Conservation (phyloP, 2,113 vertebrate species). For the Erinaceus europaeus region DNA sequence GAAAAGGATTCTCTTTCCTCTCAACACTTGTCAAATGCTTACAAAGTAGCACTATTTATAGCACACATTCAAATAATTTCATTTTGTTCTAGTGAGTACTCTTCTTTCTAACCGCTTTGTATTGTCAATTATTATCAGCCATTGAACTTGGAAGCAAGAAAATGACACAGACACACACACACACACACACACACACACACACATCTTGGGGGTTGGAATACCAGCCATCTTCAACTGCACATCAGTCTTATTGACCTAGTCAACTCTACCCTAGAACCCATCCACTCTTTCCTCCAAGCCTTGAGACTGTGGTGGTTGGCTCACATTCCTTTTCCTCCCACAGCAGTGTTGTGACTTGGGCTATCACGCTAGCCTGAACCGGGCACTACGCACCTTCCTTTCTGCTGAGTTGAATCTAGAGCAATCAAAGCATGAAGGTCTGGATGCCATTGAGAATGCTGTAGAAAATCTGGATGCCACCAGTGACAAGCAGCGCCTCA, state of each 20-base stretch:
- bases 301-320: not conserved
- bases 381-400: conserved; percentile 95
- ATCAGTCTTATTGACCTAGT: not conserved
- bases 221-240: not conserved
- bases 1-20: conserved; percentile 12
- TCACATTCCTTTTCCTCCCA: conserved; percentile 66
- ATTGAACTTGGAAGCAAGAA: not conserved
- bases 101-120: not conserved
- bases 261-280: not conserved
- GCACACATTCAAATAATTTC: not conserved
- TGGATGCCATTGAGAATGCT: conserved; percentile 94
- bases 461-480: conserved; percentile 95
- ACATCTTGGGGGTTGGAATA: not conserved
- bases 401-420: conserved; percentile 97
- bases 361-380: conserved; percentile 96
- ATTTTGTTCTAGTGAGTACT: not conserved
- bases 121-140: not conserved
- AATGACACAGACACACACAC: no score
- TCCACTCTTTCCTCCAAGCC: not conserved
- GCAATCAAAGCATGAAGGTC: conserved; percentile 93
- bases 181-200: no score
- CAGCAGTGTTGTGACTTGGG: conserved; percentile 98
- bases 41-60: not conserved
- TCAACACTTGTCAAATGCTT: conserved; percentile 5
- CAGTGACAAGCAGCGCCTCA: conserved; percentile 96